These are phyloP conservation scores for Eristalinus sepulchralis DNA, from an alignment of 2,888 invertebrate genomes.

Conservation along the genomic window DNA sequence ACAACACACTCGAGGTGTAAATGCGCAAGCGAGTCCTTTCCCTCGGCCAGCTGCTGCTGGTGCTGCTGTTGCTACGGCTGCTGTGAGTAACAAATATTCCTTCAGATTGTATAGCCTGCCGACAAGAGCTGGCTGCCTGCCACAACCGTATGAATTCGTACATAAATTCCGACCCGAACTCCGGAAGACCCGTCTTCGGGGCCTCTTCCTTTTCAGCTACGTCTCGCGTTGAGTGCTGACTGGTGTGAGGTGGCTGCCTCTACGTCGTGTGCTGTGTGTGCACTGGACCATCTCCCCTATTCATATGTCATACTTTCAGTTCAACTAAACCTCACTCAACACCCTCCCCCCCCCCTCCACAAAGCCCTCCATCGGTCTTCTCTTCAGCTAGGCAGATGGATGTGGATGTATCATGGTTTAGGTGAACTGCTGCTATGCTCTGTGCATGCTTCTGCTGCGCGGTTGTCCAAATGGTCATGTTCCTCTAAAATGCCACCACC, in stretches of 20 bases:
- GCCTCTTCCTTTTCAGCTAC: background rate
- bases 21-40: slow-evolving; percentile 49
- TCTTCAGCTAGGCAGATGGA: background rate
- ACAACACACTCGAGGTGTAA: slow-evolving; percentile 45
- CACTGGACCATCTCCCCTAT: slow-evolving; percentile 59
- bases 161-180: slow-evolving; percentile 65
- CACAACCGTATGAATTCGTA: slow-evolving; percentile 64
- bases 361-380: background rate
- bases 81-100: slow-evolving; percentile 8
- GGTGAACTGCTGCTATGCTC: slow-evolving; percentile 44
- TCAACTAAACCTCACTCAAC: background rate
- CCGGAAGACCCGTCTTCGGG: slow-evolving; percentile 53
- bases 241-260: slow-evolving; percentile 33
- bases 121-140: slow-evolving; percentile 29
- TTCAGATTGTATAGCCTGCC: slow-evolving; percentile 18
- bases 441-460: slow-evolving; percentile 45
- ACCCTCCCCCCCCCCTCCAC: background rate
- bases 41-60: slow-evolving; percentile 28
- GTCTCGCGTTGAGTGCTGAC: background rate
- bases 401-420: background rate
- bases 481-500: slow-evolving; percentile 64
- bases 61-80: background rate
- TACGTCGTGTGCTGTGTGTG: slow-evolving; percentile 2
- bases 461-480: slow-evolving; percentile 69
- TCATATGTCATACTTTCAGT: slow-evolving; percentile 66